Evolutionary conservation across 2,888 invertebrate genomes (phyloP).

Genomic region (Prosapia bicincta): DNA sequence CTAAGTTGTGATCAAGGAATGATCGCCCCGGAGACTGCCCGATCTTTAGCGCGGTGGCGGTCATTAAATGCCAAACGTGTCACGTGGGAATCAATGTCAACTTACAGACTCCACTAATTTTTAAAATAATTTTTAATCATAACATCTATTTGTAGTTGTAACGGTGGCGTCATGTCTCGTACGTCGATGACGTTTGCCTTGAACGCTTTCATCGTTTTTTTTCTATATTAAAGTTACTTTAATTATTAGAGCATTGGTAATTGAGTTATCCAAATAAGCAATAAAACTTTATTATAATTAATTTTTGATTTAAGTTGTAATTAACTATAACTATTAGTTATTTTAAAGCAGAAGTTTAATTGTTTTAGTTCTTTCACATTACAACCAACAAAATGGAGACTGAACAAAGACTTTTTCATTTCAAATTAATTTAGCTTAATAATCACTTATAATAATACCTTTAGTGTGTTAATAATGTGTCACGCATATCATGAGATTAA

Average conservation of each 20-base stretch:
- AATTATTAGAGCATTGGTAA: background rate
- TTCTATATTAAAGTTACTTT: background rate
- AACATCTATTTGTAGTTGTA: constrained; percentile 23
- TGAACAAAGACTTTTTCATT: constrained; percentile 27
- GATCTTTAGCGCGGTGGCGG: constrained; percentile 37
- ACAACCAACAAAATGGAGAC: constrained; percentile 38
- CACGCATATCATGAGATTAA: background rate
- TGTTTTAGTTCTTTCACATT: constrained; percentile 27
- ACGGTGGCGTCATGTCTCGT: constrained; percentile 35
- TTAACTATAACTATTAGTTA: background rate
- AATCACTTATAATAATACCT: background rate
- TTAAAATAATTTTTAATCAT: constrained; percentile 27
- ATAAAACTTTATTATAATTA: background rate
- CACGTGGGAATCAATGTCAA: constrained; percentile 71
- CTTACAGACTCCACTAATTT: constrained; percentile 37
- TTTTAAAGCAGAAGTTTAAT: background rate
- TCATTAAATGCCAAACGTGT: constrained; percentile 46
- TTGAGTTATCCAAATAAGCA: background rate
- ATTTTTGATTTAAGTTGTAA: background rate
- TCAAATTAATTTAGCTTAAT: background rate
- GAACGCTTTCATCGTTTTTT: constrained; percentile 12
- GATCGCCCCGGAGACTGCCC: constrained; percentile 38
- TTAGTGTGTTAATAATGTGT: background rate
- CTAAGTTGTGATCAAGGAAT: constrained; percentile 40
- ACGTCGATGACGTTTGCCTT: constrained; percentile 34